Conservation (phyloP, 2,888 invertebrate genomes). For the Nomada fucata region DNA sequence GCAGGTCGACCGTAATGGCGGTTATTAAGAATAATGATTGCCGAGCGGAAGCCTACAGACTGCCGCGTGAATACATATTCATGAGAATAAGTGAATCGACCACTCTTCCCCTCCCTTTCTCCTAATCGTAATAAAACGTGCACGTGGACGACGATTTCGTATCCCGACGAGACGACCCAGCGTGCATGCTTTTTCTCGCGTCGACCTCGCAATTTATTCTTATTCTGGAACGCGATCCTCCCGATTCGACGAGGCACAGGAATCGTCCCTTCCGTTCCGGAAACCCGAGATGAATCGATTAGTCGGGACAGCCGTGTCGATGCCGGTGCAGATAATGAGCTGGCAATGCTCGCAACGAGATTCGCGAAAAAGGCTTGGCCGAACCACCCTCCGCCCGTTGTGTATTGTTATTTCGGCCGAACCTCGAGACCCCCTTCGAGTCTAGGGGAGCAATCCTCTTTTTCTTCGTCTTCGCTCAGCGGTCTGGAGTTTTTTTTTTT, state of each 20-base stretch:
- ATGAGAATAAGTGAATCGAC: slow-evolving; percentile 79
- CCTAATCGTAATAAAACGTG: neutral
- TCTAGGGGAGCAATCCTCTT: neutral
- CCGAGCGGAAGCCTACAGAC: slow-evolving; percentile 70
- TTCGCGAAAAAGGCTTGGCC: slow-evolving; percentile 50
- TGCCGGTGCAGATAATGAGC: no score
- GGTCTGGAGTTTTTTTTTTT: slow-evolving; percentile 62
- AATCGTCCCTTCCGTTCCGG: no score
- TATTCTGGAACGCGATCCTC: neutral
- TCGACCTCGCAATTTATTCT: neutral
- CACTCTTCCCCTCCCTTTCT: slow-evolving; percentile 34
- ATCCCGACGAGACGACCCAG: slow-evolving; percentile 10
- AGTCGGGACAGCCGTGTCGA: no score
- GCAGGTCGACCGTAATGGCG: slow-evolving; percentile 64
- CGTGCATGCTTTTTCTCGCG: neutral
- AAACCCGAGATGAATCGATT: no score
- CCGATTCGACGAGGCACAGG: no score
- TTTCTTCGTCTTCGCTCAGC: slow-evolving; percentile 51
- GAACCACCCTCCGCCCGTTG: slow-evolving; percentile 3
- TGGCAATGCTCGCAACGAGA: neutral
- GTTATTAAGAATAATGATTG: slow-evolving; percentile 80
- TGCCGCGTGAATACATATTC: slow-evolving; percentile 76
- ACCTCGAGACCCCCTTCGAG: neutral
- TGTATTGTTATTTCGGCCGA: slow-evolving; percentile 35
- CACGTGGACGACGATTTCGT: slow-evolving; percentile 1